Percentiles rank a stretch among this genome's conserved stretches.
Evolutionary conservation across 2,797 vertebrate species (phyloP).

Genomic region (Rhinoraja longicauda): DNA sequence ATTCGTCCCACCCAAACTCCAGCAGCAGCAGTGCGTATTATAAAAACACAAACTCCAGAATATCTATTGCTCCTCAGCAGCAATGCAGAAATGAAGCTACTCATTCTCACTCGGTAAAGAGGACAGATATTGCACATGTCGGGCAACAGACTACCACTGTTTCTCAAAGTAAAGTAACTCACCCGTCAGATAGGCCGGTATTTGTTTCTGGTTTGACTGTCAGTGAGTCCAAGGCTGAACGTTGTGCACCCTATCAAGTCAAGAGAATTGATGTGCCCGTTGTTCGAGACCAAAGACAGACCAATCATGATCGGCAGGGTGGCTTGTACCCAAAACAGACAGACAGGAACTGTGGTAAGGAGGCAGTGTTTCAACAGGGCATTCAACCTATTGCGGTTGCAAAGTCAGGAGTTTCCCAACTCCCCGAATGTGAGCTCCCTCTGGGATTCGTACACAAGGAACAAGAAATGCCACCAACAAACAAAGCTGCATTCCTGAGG

Average conservation of each 20-base stretch:
- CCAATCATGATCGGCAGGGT: conserved; percentile 59
- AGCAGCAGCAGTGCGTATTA: conserved; percentile 44
- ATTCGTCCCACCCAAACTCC: conserved; percentile 49
- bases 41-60: neutral
- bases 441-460: conserved; percentile 3
- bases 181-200: neutral
- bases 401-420: neutral
- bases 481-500: conserved; percentile 60
- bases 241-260: neutral
- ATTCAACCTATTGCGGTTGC: neutral
- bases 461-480: neutral
- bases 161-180: conserved; percentile 28
- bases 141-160: neutral
- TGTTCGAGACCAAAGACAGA: conserved; percentile 52
- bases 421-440: neutral
- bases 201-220: conserved; percentile 6
- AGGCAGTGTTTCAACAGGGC: neutral
- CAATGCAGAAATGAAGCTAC: neutral
- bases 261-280: conserved; percentile 69
- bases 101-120: conserved; percentile 11
- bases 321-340: neutral
- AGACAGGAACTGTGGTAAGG: neutral
- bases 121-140: neutral
- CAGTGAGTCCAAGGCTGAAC: neutral
- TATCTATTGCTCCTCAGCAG: neutral